Percentiles rank a stretch among this genome's conserved stretches.
phyloP scores from a whole-genome alignment of 92 coral and sea anemone genomes.

The Paramuricea clavata region DNA sequence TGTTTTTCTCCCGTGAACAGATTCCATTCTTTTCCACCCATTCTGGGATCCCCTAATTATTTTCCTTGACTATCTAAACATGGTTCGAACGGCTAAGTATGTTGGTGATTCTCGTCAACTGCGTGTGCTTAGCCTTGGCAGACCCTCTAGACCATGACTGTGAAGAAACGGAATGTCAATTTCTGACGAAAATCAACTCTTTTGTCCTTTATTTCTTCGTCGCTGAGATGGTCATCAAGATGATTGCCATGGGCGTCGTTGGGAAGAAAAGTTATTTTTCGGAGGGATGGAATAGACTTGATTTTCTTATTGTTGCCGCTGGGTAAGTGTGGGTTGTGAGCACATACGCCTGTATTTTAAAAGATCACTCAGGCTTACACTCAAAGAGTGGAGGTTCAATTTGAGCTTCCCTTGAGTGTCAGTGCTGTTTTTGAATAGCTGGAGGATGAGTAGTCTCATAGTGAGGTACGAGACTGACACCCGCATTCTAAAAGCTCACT shows the following conservation, averaged over 20 bases:
- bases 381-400: no score
- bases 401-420: no score
- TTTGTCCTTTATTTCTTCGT: constrained; percentile 86
- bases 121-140: constrained; percentile 91
- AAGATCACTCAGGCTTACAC: no score
- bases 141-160: constrained; percentile 85
- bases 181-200: constrained; percentile 75
- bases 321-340: constrained; percentile 76
- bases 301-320: constrained; percentile 84
- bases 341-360: no score
- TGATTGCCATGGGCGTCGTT: constrained; percentile 92
- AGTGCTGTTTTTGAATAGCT: no score
- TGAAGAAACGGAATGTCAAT: constrained; percentile 65
- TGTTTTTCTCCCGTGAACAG: no score
- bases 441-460: no score
- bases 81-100: constrained; percentile 98
- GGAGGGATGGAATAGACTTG: constrained; percentile 94
- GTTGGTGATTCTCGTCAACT: constrained; percentile 86
- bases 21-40: no score
- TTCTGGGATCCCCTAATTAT: background rate
- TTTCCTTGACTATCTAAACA: constrained; percentile 75
- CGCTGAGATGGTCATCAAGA: constrained; percentile 90
- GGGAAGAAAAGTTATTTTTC: constrained; percentile 90
- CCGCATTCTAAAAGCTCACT: no score
- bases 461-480: no score